These are phyloP conservation scores for Hirundichthys speculiger DNA, from an alignment of 2,113 vertebrate genomes.

Conservation along the genomic window DNA sequence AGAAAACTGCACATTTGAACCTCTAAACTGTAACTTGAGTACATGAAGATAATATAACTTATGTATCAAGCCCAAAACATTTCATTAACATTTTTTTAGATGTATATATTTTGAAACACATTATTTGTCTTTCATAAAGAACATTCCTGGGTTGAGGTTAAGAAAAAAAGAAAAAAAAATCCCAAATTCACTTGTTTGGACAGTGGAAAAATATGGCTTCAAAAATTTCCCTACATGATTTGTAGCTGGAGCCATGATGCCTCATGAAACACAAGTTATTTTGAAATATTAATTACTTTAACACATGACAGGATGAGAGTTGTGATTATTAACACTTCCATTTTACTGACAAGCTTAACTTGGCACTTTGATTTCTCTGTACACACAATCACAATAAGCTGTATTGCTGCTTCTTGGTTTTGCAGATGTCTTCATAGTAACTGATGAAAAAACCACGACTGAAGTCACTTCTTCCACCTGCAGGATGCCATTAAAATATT, in stretches of 20 bases:
- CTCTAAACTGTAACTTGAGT: too few species aligned
- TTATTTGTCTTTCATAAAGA: background rate
- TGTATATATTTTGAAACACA: background rate
- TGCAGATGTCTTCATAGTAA: conserved; percentile 28
- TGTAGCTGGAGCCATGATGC: background rate
- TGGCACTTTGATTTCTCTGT: conserved; percentile 58
- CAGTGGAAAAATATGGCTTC: background rate
- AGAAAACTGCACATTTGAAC: too few species aligned
- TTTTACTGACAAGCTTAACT: too few species aligned
- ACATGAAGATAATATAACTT: too few species aligned
- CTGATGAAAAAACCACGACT: conserved; percentile 50
- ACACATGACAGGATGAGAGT: background rate
- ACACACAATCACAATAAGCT: conserved; percentile 40
- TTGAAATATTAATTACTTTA: too few species aligned
- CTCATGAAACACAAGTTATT: background rate
- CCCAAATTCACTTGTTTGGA: too few species aligned
- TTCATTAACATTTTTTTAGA: too few species aligned
- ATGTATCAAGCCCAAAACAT: too few species aligned
- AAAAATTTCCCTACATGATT: background rate
- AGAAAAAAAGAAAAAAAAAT: too few species aligned
- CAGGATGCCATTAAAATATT: conserved; percentile 4
- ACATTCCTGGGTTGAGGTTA: background rate
- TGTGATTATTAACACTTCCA: background rate
- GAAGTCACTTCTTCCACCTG: conserved; percentile 25
- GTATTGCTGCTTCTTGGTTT: background rate